Percentiles rank a stretch among this genome's conserved stretches.
Conservation (phyloP, 2,888 invertebrate species). For the Megaustenia siamemsis region DNA sequence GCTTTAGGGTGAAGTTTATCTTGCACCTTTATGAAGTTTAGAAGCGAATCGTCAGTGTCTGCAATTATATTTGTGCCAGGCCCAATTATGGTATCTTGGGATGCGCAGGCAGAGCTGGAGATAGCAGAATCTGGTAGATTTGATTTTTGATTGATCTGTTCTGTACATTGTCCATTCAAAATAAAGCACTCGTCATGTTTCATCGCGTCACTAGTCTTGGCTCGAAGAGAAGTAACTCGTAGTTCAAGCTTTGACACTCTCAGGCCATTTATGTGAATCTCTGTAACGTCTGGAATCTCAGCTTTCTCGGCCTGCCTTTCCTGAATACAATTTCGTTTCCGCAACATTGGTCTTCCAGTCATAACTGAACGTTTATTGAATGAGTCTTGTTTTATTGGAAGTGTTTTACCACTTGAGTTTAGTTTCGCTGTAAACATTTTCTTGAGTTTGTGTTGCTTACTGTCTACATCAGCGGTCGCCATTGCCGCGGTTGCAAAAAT, state of each 20-base stretch:
- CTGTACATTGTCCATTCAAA: not conserved
- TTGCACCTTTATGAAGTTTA: not conserved
- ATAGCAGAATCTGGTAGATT: not conserved
- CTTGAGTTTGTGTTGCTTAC: not conserved
- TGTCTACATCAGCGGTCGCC: not conserved
- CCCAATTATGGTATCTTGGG: not conserved
- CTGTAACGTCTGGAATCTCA: not conserved
- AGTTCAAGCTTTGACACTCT: not conserved
- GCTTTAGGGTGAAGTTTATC: not conserved
- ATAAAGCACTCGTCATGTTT: not conserved
- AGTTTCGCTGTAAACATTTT: not conserved
- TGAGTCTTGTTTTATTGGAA: not conserved
- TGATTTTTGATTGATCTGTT: not conserved
- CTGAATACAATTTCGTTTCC: not conserved
- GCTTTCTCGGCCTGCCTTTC: not conserved
- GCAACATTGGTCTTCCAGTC: not conserved
- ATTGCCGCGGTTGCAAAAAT: not conserved
- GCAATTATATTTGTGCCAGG: not conserved
- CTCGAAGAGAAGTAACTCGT: not conserved
- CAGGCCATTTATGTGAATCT: not conserved
- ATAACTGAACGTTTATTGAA: not conserved
- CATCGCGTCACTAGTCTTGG: not conserved
- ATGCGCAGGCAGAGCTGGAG: not conserved
- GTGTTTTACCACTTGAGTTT: not conserved
- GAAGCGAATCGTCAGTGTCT: not conserved